Percentiles rank a stretch among this genome's conserved stretches.
Evolutionary conservation across 2,797 vertebrate genomes (phyloP).

Genomic region (Acanthopagrus latus): DNA sequence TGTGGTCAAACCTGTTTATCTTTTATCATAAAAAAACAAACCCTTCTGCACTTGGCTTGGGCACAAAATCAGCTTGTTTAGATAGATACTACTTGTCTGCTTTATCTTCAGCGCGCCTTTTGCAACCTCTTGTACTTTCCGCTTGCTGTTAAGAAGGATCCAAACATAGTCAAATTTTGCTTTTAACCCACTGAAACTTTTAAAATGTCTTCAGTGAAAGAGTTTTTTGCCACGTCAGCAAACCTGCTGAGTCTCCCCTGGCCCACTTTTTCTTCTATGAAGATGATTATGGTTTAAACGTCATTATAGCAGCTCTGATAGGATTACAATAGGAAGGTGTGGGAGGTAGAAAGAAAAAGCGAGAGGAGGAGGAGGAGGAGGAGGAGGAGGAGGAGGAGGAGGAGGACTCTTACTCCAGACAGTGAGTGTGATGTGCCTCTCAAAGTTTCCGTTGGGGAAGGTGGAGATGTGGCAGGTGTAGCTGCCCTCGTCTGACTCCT

Average conservation of each 20-base stretch:
- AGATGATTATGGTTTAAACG: constrained; percentile 37
- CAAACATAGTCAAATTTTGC: not conserved
- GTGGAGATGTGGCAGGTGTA: constrained; percentile 91
- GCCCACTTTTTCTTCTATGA: not conserved
- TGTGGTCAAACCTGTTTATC: not conserved
- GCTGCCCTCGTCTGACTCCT: constrained; percentile 86
- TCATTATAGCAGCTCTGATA: constrained; percentile 53
- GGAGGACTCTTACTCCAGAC: constrained; percentile 82
- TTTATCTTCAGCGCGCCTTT: not conserved
- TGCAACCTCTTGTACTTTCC: not conserved
- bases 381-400: not conserved
- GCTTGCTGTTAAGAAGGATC: not conserved
- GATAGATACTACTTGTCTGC: not conserved
- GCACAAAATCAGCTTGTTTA: not conserved
- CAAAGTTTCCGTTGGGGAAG: constrained; percentile 91
- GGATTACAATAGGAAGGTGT: constrained; percentile 39
- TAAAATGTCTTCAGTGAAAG: not conserved
- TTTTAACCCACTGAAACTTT: constrained; percentile 6
- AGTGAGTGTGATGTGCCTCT: constrained; percentile 76
- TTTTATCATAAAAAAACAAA: not conserved
- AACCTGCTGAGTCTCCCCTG: constrained; percentile 10
- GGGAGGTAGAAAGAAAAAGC: not conserved
- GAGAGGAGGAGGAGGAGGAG: not conserved
- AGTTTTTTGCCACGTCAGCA: constrained; percentile 29
- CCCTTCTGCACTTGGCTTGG: not conserved